Base-by-base conservation (phyloP, 2,888 invertebrate species). In the Ormyrus labotus region DNA sequence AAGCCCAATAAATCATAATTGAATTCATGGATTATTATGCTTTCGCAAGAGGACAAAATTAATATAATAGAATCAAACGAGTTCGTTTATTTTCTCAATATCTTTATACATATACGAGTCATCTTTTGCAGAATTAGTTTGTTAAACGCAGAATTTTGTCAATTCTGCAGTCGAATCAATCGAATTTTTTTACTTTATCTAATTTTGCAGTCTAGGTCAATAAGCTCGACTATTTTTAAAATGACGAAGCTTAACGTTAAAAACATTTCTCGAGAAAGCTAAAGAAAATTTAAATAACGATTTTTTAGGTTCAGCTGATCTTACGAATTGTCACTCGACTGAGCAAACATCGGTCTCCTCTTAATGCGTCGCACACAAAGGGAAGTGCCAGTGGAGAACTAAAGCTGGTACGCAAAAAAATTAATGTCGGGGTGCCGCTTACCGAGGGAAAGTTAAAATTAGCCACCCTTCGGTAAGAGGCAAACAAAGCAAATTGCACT, bases 391-490 rank as follows among this genome's bases (percentile, higher is more conserved):
- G 19, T 34, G 34, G 34, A 34, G 34, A 34, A 34, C 34, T 34
- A 34, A 34, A 34, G 53, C 55, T 60, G 53, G n/a, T 19, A 55
- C 67, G n/a, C 76, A 45, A 13, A 34, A 65, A 57, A 8, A 48
- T 50, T 53, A 47, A 45, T 60, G 34, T 8, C 50, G 10, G 10
- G 45, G 11, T 34, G 8, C 19, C 47, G 10, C n/a, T 47, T 53
- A 50, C 9, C 34, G 3, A 47, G 64, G 57, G 11, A 10, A 58
- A 84, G 83, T 84, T 85, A 83, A 85, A 86, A 86, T 86, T 86
- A 86, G 83, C 77, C 63, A 81, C 83, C 82, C 85, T 84, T 84
- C 83, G 82, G 80, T 81, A 78, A 84, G 83, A 84, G 82, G 84
- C 80, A 84, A 79, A 74, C 69, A 45, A 69, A 79, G 74, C 55